These are phyloP conservation scores for Nasua narica DNA, from an alignment of 2,797 vertebrate species.

Conservation along the genomic window DNA sequence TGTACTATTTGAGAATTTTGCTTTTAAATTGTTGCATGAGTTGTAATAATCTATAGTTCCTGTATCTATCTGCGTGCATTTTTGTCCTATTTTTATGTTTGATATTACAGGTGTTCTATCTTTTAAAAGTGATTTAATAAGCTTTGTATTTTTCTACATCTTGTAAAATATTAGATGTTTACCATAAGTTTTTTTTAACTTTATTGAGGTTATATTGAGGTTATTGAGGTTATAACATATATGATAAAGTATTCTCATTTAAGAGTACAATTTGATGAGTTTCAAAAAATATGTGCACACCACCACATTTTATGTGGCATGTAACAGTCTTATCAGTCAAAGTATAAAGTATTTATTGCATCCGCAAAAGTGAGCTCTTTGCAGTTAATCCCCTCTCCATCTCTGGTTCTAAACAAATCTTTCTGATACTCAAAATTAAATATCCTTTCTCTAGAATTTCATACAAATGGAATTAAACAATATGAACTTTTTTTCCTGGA, in stretches of 20 bases:
- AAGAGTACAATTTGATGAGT: not conserved
- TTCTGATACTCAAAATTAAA: not conserved
- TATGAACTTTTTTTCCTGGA: not conserved
- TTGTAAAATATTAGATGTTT: not conserved
- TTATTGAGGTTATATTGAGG: not conserved
- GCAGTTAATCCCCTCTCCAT: not conserved
- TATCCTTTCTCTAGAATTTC: not conserved
- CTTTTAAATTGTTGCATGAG: not conserved
- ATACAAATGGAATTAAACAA: not conserved
- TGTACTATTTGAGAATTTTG: not conserved
- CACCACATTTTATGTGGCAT: not conserved
- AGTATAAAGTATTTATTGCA: not conserved
- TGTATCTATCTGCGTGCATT: not conserved
- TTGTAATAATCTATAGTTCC: not conserved
- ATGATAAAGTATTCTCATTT: not conserved
- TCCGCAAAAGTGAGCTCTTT: not conserved
- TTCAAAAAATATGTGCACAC: not conserved
- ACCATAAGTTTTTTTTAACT: not conserved
- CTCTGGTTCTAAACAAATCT: not conserved
- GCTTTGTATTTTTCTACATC: not conserved
- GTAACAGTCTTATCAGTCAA: not conserved
- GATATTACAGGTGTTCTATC: not conserved
- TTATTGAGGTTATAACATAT: not conserved
- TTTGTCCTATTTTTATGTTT: not conserved
- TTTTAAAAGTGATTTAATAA: not conserved